Conservation (phyloP, 2,113 vertebrate genomes). For the Osmerus mordax region DNA sequence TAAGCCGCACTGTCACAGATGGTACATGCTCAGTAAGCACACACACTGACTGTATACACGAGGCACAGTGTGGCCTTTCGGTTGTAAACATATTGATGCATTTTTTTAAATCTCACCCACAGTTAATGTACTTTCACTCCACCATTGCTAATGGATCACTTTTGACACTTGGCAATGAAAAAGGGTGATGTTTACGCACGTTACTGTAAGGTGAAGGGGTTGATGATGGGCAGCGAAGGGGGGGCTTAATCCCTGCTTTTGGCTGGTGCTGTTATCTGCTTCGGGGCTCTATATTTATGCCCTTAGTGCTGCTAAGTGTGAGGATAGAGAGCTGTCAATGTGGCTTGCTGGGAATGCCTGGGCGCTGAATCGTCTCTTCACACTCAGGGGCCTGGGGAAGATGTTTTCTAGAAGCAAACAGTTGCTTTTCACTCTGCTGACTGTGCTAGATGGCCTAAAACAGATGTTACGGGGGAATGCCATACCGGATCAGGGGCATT, state of each 20-base stretch:
- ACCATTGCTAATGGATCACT: not conserved
- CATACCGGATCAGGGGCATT: too few species aligned
- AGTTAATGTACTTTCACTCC: not conserved
- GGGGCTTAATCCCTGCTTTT: not conserved
- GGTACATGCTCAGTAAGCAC: too few species aligned
- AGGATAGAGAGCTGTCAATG: constrained; percentile 13
- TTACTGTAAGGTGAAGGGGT: not conserved
- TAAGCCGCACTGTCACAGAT: too few species aligned
- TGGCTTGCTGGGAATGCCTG: constrained; percentile 18
- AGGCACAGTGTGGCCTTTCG: too few species aligned
- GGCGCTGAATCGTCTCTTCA: not conserved
- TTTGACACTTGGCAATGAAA: not conserved
- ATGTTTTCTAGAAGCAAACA: constrained; percentile 56
- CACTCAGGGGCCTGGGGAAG: constrained; percentile 9
- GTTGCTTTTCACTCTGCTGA: constrained; percentile 50
- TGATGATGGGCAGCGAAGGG: not conserved
- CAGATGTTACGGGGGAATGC: constrained; percentile 47
- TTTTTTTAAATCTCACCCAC: too few species aligned
- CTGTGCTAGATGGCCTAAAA: constrained; percentile 21
- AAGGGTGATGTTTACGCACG: not conserved
- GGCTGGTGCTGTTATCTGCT: not conserved
- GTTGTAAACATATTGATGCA: too few species aligned
- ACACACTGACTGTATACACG: too few species aligned
- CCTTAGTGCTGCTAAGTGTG: constrained; percentile 8
- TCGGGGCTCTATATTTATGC: constrained; percentile 15